These are phyloP conservation scores for Octodonta nipae DNA, from an alignment of 2,888 invertebrate species.

Conservation along the genomic window DNA sequence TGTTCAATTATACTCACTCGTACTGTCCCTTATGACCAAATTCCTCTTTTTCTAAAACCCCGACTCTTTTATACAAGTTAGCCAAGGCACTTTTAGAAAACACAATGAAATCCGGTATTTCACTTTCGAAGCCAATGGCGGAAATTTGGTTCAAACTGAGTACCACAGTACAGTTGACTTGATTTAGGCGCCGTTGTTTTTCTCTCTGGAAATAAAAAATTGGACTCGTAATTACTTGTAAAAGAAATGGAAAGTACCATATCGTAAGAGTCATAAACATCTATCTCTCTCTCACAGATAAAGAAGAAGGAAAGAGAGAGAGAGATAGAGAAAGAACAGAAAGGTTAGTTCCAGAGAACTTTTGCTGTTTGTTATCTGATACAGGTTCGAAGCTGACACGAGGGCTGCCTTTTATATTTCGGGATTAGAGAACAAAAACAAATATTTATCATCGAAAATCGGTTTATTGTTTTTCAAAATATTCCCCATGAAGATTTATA, in stretches of 20 bases:
- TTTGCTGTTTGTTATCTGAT: too few species aligned
- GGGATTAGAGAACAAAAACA: too few species aligned
- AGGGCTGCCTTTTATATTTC: too few species aligned
- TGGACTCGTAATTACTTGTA: background rate
- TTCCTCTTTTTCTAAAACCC: constrained; percentile 52
- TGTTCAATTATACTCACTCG: constrained; percentile 34
- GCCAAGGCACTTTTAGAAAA: constrained; percentile 49
- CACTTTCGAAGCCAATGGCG: constrained; percentile 35
- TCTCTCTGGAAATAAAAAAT: constrained; percentile 40
- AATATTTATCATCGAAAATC: too few species aligned
- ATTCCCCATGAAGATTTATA: too few species aligned
- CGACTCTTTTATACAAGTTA: constrained; percentile 47
- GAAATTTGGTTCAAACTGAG: constrained; percentile 57
- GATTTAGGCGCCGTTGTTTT: constrained; percentile 65
- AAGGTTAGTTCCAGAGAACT: too few species aligned
- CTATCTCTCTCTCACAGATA: too few species aligned
- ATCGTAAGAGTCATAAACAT: background rate
- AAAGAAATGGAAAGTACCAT: background rate
- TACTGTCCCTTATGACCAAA: constrained; percentile 46
- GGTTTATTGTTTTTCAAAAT: too few species aligned
- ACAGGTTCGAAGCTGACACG: too few species aligned
- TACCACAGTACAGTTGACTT: constrained; percentile 56
- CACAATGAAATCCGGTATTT: constrained; percentile 43
- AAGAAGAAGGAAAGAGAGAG: too few species aligned
- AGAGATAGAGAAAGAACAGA: too few species aligned